phyloP scores from a whole-genome alignment of 1,140 invertebrate species.

The Drosophila equinoxialis region DNA sequence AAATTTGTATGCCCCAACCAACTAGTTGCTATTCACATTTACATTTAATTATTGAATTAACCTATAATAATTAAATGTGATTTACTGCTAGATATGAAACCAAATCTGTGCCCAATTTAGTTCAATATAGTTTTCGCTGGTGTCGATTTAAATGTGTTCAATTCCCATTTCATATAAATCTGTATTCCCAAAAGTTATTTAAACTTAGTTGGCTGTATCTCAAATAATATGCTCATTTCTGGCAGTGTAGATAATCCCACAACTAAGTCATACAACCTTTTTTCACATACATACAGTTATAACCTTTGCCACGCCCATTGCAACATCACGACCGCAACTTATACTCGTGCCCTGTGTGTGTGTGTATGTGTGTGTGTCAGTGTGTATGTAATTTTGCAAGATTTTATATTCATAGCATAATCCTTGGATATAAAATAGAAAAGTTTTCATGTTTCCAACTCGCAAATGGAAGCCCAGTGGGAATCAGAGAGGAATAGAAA shows the following conservation, averaged over 20 bases:
- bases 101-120: too few relatives aligned
- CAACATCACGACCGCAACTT: constrained; percentile 68
- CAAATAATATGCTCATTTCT: constrained; percentile 26
- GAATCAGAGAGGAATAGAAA: constrained; percentile 20
- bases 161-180: not conserved
- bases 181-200: too few relatives aligned
- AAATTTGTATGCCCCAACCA: too few relatives aligned
- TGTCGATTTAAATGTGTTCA: too few relatives aligned
- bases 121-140: too few relatives aligned
- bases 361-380: constrained; percentile 29
- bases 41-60: too few relatives aligned
- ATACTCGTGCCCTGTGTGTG: constrained; percentile 56
- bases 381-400: constrained; percentile 69
- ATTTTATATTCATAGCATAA: constrained; percentile 80
- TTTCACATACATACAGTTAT: constrained; percentile 57
- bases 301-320: constrained; percentile 58
- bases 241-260: constrained; percentile 45
- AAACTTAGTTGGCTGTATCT: too few relatives aligned
- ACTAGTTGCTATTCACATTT: not conserved
- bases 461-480: constrained; percentile 16
- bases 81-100: too few relatives aligned
- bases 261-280: constrained; percentile 53
- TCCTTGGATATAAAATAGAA: constrained; percentile 77
- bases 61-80: too few relatives aligned
- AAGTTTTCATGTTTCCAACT: constrained; percentile 59